Percentiles rank a stretch among this genome's conserved stretches.
phyloP scores from a whole-genome alignment of 2,797 vertebrate genomes.

The Aulostomus chinensis region DNA sequence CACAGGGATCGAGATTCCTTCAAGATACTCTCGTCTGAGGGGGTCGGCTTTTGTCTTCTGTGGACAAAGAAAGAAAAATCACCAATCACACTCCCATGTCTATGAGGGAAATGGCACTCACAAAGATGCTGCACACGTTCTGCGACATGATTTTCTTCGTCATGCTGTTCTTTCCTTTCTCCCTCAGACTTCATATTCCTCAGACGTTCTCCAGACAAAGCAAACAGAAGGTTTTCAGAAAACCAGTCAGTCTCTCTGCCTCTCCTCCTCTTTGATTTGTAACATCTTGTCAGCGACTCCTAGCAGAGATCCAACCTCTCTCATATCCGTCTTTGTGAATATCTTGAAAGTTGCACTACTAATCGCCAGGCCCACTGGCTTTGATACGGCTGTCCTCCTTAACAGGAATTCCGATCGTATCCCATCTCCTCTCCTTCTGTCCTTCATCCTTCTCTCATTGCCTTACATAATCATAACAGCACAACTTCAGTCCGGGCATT shows the following conservation, averaged over 20 bases:
- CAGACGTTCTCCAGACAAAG: too few species aligned
- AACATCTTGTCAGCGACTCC: constrained; percentile 40
- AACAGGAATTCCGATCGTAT: constrained; percentile 45
- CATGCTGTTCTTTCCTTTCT: too few species aligned
- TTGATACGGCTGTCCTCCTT: constrained; percentile 50
- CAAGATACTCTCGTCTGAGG: constrained; percentile 48
- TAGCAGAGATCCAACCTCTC: too few species aligned
- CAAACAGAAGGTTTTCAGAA: too few species aligned
- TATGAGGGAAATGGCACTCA: not conserved
- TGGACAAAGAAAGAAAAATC: constrained; percentile 41
- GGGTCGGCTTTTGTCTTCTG: constrained; percentile 36
- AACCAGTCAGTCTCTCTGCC: too few species aligned
- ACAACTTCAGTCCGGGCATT: constrained; percentile 36
- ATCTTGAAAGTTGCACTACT: too few species aligned
- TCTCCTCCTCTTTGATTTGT: too few species aligned
- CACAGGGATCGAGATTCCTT: constrained; percentile 53
- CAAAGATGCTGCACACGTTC: not conserved
- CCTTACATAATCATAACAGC: constrained; percentile 40
- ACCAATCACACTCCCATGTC: constrained; percentile 7
- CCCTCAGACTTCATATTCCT: too few species aligned
- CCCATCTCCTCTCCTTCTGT: constrained; percentile 25
- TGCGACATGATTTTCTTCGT: too few species aligned
- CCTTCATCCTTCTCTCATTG: constrained; percentile 45
- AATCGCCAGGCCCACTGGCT: constrained; percentile 42
- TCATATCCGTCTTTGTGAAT: too few species aligned